Percentiles rank a stretch among this genome's conserved stretches.
These are phyloP conservation scores for Hestina assimilis DNA, from an alignment of 1,140 invertebrate species.

Conservation along the genomic window DNA sequence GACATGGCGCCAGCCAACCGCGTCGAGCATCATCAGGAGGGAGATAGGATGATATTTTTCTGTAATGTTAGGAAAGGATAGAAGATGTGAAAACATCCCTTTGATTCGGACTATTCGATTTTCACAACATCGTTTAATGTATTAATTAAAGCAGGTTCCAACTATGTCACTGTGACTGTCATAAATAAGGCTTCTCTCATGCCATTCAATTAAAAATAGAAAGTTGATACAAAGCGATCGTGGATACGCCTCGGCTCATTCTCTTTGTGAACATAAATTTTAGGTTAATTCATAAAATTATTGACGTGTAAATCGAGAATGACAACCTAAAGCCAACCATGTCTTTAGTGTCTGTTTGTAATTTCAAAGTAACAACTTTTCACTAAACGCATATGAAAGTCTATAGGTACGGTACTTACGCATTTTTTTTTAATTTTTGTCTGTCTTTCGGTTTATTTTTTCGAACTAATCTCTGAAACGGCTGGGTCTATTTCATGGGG, in stretches of 20 bases:
- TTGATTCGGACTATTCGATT: conserved; percentile 48
- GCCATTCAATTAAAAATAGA: conserved; percentile 32
- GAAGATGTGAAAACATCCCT: conserved; percentile 40
- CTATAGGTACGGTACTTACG: too few species aligned
- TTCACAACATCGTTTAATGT: conserved; percentile 42
- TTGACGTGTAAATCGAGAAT: not conserved
- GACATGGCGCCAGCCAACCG: conserved; percentile 50
- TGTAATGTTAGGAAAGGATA: conserved; percentile 10
- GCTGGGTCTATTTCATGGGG: too few species aligned
- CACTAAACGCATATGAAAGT: too few species aligned
- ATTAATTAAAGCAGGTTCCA: conserved; percentile 39
- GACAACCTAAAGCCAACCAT: not conserved
- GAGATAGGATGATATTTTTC: conserved; percentile 6
- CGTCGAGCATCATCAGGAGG: conserved; percentile 5
- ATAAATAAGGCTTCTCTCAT: conserved; percentile 40
- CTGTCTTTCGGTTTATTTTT: too few species aligned
- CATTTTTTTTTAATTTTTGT: too few species aligned
- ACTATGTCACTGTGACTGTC: conserved; percentile 39
- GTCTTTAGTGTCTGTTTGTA: not conserved
- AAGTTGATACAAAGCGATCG: conserved; percentile 31
- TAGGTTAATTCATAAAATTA: not conserved
- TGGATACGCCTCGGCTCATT: not conserved
- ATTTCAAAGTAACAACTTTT: too few species aligned
- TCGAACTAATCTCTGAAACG: too few species aligned
- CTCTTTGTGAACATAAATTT: not conserved